A percentile compares a stretch with the other conserved stretches of the same genome.
These are phyloP conservation scores for Ctenodactylus gundi DNA, from an alignment of 2,113 vertebrate species.

Conservation along the genomic window DNA sequence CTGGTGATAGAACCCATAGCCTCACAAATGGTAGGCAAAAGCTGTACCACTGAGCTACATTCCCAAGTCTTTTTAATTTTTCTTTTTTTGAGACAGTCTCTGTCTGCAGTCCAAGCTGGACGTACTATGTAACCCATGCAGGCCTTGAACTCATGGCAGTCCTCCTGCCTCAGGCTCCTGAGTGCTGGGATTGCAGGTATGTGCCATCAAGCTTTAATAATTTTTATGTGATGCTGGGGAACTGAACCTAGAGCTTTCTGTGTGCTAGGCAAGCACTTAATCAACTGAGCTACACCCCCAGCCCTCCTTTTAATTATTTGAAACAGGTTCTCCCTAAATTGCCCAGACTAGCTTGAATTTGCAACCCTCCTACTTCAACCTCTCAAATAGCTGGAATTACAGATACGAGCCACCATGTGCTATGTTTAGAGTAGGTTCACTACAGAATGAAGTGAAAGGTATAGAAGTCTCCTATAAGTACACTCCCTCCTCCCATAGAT, in stretches of 20 bases:
- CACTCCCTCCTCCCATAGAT: neutral
- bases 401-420: neutral
- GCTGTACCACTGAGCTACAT: neutral
- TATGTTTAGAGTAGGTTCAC: neutral
- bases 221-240: no score
- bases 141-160: no score
- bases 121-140: no score
- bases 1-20: neutral
- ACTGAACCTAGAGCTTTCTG: no score
- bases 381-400: neutral
- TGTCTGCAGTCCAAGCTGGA: no score
- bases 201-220: no score
- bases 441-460: neutral
- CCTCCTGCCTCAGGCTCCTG: no score
- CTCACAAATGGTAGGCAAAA: neutral
- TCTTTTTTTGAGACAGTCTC: no score
- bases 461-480: neutral
- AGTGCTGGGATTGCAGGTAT: no score
- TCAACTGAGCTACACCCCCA: neutral
- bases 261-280: no score
- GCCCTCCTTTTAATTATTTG: neutral
- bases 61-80: neutral
- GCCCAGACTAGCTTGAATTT: neutral
- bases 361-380: neutral
- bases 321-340: neutral